phyloP scores from a whole-genome alignment of 2,797 vertebrate genomes.

The Molossus alvarezi region DNA sequence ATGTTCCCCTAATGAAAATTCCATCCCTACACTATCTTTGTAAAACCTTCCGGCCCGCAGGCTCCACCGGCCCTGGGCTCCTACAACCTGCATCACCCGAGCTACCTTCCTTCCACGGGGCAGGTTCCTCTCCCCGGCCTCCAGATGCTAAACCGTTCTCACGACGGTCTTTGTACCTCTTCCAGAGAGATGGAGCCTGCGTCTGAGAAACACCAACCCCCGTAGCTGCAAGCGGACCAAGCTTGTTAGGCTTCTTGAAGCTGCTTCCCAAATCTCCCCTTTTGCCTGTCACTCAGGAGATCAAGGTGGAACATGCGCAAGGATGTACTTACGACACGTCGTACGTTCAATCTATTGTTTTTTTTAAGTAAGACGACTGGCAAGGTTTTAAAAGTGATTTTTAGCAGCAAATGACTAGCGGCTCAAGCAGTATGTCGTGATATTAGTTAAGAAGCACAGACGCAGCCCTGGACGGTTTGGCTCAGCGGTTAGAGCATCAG shows the following conservation, averaged over 20 bases:
- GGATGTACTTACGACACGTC: neutral
- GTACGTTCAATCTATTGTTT: conserved; percentile 23
- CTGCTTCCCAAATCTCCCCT: neutral
- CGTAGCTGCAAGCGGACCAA: neutral
- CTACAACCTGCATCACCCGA: neutral
- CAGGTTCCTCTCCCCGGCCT: neutral
- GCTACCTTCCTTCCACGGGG: neutral
- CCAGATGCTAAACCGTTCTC: neutral
- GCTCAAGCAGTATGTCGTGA: neutral
- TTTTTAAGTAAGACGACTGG: conserved; percentile 18
- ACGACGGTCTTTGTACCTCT: neutral
- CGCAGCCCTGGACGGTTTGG: neutral
- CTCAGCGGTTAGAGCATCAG: no score
- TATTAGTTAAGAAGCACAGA: neutral
- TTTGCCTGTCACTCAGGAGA: conserved; percentile 52
- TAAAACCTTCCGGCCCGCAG: neutral
- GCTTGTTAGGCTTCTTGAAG: conserved; percentile 57
- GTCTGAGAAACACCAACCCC: neutral
- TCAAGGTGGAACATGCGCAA: conserved; percentile 24
- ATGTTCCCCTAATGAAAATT: neutral
- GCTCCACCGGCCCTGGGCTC: neutral
- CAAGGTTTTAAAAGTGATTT: conserved; percentile 45
- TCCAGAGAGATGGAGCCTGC: neutral
- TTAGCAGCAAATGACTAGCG: conserved; percentile 45
- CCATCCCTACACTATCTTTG: neutral